phyloP scores from a whole-genome alignment of 1,140 invertebrate genomes.

The Drosophila lowei region DNA sequence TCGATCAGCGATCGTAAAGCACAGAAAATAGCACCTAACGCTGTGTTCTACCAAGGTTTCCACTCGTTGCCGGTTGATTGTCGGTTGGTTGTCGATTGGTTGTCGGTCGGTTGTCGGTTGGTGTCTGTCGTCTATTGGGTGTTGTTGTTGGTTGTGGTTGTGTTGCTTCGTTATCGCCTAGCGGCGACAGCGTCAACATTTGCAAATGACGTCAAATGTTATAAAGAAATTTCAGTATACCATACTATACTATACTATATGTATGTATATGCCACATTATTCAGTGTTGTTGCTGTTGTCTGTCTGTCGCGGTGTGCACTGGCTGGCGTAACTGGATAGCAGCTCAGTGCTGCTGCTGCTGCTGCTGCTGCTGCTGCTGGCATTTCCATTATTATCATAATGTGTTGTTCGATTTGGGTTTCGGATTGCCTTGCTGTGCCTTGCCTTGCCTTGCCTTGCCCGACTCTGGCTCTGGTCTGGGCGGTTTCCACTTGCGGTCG shows the following conservation, averaged over 20 bases:
- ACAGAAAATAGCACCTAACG: not conserved
- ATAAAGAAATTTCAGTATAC: conserved; percentile 54
- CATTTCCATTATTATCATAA: conserved; percentile 80
- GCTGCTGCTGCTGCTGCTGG: conserved; percentile 35
- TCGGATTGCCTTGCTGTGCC: conserved; percentile 1
- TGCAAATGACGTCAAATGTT: conserved; percentile 77
- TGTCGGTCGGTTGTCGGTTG: not conserved
- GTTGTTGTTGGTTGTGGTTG: conserved; percentile 9
- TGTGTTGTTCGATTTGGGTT: conserved; percentile 54
- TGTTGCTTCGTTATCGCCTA: conserved; percentile 67
- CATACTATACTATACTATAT: conserved; percentile 2
- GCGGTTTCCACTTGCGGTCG: conserved; percentile 22
- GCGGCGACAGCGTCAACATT: conserved; percentile 50
- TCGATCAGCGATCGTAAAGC: not conserved
- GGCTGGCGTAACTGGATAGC: conserved; percentile 55
- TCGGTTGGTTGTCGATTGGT: not conserved
- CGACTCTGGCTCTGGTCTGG: conserved; percentile 36
- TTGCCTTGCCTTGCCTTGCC: conserved; percentile 28
- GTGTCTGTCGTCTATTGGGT: conserved; percentile 14
- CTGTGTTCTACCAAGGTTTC: not conserved
- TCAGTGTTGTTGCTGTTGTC: conserved; percentile 17
- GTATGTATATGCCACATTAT: conserved; percentile 4
- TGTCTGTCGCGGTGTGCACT: conserved; percentile 29
- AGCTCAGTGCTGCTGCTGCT: conserved; percentile 1
- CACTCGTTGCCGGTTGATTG: not conserved